A percentile compares a stretch with the other conserved stretches of the same genome.
These are phyloP conservation scores for Lepidurus apus DNA, from an alignment of 1,140 invertebrate genomes.

Conservation along the genomic window DNA sequence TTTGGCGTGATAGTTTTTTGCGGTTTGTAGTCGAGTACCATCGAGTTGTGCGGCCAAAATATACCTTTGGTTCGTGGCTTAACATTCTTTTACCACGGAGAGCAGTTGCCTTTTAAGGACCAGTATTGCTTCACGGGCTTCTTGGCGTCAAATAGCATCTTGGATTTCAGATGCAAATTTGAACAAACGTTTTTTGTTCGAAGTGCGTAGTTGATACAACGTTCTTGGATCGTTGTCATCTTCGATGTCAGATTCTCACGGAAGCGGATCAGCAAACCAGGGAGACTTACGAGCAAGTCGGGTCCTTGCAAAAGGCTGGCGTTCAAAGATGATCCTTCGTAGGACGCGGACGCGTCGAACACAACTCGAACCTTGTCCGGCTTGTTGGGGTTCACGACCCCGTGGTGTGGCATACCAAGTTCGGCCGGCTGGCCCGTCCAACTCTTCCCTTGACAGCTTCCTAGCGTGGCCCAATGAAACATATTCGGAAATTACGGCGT, in stretches of 20 bases:
- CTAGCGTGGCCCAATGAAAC: neutral
- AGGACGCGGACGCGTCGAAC: slow-evolving; percentile 23
- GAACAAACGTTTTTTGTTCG: too few species aligned
- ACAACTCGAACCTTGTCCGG: slow-evolving; percentile 28
- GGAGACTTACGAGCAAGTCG: neutral
- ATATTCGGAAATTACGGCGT: neutral
- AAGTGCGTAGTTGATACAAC: too few species aligned
- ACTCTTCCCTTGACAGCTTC: neutral
- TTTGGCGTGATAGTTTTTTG: too few species aligned
- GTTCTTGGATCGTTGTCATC: too few species aligned
- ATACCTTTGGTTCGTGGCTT: too few species aligned
- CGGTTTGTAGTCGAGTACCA: too few species aligned
- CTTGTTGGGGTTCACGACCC: slow-evolving; percentile 30
- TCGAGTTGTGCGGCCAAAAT: too few species aligned
- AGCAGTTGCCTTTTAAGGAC: too few species aligned
- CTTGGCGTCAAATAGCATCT: too few species aligned
- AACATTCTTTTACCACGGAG: too few species aligned
- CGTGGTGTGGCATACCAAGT: slow-evolving; percentile 21
- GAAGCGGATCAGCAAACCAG: neutral
- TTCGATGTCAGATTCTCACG: neutral
- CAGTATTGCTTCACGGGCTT: too few species aligned
- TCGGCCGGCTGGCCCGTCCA: neutral
- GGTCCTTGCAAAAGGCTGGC: neutral
- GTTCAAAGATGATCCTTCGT: neutral
- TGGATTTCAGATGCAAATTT: too few species aligned